Evolutionary conservation across 1,140 invertebrate genomes (phyloP).

Genomic region (Steinernema feltiae): DNA sequence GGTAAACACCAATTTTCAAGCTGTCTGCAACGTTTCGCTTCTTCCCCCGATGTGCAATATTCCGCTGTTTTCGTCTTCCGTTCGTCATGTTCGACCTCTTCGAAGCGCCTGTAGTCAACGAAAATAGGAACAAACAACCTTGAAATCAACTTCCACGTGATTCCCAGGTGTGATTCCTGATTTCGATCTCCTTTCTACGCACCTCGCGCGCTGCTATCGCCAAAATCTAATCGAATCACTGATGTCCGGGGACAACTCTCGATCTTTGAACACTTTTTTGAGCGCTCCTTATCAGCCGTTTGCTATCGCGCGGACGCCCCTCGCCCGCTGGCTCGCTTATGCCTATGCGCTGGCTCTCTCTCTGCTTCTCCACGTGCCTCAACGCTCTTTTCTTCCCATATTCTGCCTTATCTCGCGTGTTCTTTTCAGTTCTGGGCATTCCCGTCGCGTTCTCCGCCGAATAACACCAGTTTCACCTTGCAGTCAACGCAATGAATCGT

Average conservation of each 20-base stretch:
- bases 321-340: neutral
- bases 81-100: neutral
- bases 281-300: slow-evolving; percentile 7
- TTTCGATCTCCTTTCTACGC: too few species aligned
- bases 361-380: neutral
- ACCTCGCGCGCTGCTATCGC: too few species aligned
- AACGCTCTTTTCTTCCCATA: neutral
- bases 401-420: neutral
- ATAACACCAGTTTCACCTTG: too few species aligned
- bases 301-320: neutral
- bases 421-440: slow-evolving; percentile 13
- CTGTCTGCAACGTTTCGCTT: too few species aligned
- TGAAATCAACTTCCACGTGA: neutral
- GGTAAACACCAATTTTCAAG: neutral
- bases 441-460: neutral
- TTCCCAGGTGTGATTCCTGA: neutral
- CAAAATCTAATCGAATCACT: neutral
- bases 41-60: too few species aligned
- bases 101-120: neutral
- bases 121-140: neutral
- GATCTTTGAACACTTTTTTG: neutral
- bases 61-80: neutral
- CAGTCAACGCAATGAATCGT: too few species aligned
- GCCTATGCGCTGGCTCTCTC: neutral
- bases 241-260: neutral